Evolutionary conservation across 2,113 vertebrate genomes (phyloP), one percentile per base, ranked within the genome.

Genomic region (Pampusana beccarii): DNA sequence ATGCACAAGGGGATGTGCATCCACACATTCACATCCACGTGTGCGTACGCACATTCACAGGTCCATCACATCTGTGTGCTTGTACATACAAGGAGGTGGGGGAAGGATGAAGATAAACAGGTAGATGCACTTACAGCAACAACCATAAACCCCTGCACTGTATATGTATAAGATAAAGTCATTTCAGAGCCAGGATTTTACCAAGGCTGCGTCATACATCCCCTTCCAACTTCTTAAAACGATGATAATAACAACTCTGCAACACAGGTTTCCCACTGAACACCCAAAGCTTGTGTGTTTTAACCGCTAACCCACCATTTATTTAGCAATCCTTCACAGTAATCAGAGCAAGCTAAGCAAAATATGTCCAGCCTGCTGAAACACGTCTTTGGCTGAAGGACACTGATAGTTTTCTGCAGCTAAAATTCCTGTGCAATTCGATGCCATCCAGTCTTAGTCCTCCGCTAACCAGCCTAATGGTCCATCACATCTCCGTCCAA

Each of bases 371-470:
- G 83, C 53, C 70, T 91, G 48, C 77, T 78, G 44, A 92, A 61
- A 79, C 16, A 1, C 60, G 57, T 74, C 65, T 92, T 57, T 58
- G 7, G 24, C 92, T 85, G 64, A 92, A 95, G 78, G 26, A 36
- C 64, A 56, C 82, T 0, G 5, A 88, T 66, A 77, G 66, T 90
- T 81, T 78, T 74, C 72, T 71, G 80, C 80, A 61, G 77, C 91
- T 89, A 85, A 87, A 95, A 95, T 87, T 96, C 88, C 73, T 84
- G 53, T 48, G 77, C 89, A 92, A 86, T 92, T 87, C 77, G 56
- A 36, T 69, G 80, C 65, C 77, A 69, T 28, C 29, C 80, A 95
- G 69, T 75, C 77, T 74, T 36, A 75, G 77, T 53, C 86, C 73
- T 81, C 87, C 65, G 84, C 2, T 3, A n/a, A 40, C 50, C 57